Percentiles rank a stretch among this genome's conserved stretches.
phyloP scores from a whole-genome alignment of 2,888 invertebrate species.

The Drosophila nr. medialis region DNA sequence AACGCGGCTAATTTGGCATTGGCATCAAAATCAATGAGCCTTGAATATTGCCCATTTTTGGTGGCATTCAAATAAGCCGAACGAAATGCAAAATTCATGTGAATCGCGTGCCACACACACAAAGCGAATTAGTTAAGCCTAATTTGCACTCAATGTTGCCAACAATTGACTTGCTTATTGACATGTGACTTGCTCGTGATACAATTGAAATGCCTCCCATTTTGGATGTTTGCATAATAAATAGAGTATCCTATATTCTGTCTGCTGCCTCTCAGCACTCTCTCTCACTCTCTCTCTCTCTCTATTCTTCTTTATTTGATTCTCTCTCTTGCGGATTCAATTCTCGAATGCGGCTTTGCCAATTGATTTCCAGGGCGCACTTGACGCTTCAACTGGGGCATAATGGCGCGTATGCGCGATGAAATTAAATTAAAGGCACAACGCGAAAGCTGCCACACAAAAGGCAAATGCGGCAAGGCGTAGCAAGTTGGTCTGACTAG shows the following conservation, averaged over 20 bases:
- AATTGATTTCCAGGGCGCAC: slow-evolving; percentile 40
- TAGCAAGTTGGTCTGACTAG: background rate
- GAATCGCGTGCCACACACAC: slow-evolving; percentile 18
- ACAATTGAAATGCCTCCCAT: slow-evolving; percentile 53
- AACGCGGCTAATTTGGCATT: slow-evolving; percentile 22
- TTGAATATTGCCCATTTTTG: slow-evolving; percentile 57
- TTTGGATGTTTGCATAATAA: slow-evolving; percentile 30
- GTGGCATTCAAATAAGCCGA: slow-evolving; percentile 12
- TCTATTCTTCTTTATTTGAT: background rate
- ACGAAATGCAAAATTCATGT: slow-evolving; percentile 31
- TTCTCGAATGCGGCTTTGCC: slow-evolving; percentile 21
- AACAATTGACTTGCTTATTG: slow-evolving; percentile 62
- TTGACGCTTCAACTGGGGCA: slow-evolving; percentile 39
- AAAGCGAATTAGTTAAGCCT: slow-evolving; percentile 76
- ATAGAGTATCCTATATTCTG: background rate
- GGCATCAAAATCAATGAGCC: slow-evolving; percentile 51
- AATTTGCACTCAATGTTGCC: slow-evolving; percentile 70
- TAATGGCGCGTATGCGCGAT: slow-evolving; percentile 52
- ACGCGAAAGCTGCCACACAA: slow-evolving; percentile 23
- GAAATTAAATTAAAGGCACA: slow-evolving; percentile 52
- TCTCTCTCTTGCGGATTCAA: background rate
- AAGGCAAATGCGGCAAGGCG: slow-evolving; percentile 14
- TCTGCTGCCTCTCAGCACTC: background rate
- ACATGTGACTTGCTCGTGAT: slow-evolving; percentile 53
- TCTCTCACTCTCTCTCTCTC: background rate